These are phyloP conservation scores for Molanna angustata DNA, from an alignment of 2,888 invertebrate species.

Conservation along the genomic window DNA sequence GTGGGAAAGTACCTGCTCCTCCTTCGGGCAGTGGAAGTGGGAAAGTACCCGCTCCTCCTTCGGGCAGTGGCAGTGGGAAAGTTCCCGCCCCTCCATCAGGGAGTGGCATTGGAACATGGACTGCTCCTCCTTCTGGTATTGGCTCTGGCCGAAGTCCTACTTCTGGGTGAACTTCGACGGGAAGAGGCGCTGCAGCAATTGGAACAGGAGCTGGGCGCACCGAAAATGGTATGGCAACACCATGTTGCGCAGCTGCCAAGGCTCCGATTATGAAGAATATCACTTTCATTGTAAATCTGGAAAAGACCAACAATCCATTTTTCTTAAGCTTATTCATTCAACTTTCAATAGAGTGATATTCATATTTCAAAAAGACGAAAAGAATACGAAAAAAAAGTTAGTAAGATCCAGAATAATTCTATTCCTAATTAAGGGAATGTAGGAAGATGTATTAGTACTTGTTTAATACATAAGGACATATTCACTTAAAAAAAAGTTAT, in stretches of 20 bases:
- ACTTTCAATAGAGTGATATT: too few relatives aligned
- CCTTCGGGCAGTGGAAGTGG: constrained; percentile 3
- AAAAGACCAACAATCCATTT: too few relatives aligned
- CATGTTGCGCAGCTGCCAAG: background rate
- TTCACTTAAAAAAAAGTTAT: too few relatives aligned
- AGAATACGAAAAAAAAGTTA: too few relatives aligned
- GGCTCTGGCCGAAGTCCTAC: background rate
- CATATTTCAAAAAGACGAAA: too few relatives aligned
- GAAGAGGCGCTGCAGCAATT: background rate
- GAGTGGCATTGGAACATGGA: constrained; percentile 1
- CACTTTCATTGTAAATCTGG: too few relatives aligned
- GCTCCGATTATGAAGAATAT: too few relatives aligned
- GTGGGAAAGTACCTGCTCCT: background rate
- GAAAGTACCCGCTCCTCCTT: background rate
- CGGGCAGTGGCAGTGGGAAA: background rate
- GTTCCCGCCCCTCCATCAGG: background rate
- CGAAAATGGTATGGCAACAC: background rate
- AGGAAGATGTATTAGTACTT: too few relatives aligned
- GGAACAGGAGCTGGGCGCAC: background rate
- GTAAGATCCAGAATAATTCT: too few relatives aligned
- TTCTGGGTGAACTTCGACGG: background rate
- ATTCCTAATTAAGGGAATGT: too few relatives aligned
- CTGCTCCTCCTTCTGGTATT: background rate
- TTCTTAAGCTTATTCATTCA: too few relatives aligned
- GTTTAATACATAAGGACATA: too few relatives aligned